These are phyloP conservation scores for Sinocyclocheilus maitianheensis DNA, from an alignment of 2,113 vertebrate species.

Conservation along the genomic window DNA sequence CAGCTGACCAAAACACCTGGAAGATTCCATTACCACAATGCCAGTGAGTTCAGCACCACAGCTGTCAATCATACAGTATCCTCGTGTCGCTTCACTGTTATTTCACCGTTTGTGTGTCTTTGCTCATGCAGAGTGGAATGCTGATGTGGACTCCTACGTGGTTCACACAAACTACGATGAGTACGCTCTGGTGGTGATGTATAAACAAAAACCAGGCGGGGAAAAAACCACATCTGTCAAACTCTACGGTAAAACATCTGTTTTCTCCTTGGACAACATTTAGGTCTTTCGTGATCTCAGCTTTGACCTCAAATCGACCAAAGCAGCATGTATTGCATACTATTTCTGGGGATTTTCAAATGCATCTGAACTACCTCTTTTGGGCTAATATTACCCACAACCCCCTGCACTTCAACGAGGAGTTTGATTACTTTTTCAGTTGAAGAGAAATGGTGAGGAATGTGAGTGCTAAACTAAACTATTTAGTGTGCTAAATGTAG, in stretches of 20 bases:
- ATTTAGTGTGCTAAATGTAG: too few species aligned
- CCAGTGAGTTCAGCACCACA: slow-evolving; percentile 59
- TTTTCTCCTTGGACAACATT: neutral
- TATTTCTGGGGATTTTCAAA: too few species aligned
- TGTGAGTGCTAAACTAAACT: too few species aligned
- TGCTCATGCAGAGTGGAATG: slow-evolving; percentile 72
- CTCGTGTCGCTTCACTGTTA: neutral
- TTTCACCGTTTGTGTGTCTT: slow-evolving; percentile 14
- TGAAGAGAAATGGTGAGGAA: too few species aligned
- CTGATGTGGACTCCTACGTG: slow-evolving; percentile 79
- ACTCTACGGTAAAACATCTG: slow-evolving; percentile 70
- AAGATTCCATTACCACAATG: slow-evolving; percentile 63
- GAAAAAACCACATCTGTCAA: slow-evolving; percentile 71
- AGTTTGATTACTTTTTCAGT: too few species aligned
- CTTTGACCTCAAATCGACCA: too few species aligned
- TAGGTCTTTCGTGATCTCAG: too few species aligned
- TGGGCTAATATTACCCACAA: too few species aligned
- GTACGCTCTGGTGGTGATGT: slow-evolving; percentile 82
- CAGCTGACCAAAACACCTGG: slow-evolving; percentile 70
- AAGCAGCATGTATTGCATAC: too few species aligned
- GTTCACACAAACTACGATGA: slow-evolving; percentile 89
- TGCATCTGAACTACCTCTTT: too few species aligned
- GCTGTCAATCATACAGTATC: too few species aligned
- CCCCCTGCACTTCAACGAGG: too few species aligned
- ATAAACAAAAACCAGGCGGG: slow-evolving; percentile 71